A percentile compares a stretch with the other conserved stretches of the same genome.
phyloP scores from a whole-genome alignment of 2,113 vertebrate genomes.

The Trachemys scripta region DNA sequence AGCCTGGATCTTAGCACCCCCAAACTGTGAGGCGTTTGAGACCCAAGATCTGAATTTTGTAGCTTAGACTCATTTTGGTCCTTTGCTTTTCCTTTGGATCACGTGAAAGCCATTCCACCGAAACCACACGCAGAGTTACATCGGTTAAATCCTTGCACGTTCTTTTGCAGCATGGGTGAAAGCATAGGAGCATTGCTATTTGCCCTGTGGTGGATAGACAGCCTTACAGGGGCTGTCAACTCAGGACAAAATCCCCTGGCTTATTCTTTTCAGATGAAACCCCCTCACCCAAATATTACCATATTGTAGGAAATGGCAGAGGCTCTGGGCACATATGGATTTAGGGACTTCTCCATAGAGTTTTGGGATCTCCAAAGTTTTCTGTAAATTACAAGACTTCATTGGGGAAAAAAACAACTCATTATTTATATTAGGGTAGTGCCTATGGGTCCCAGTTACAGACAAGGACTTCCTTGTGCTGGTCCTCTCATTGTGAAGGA shows the following conservation, averaged over 20 bases:
- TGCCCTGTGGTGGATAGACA: accelerated
- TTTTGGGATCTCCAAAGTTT: neutral
- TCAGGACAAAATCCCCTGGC: neutral
- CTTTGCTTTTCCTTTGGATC: neutral
- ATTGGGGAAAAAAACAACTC: neutral
- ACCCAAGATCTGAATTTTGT: neutral
- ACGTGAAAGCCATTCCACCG: accelerated
- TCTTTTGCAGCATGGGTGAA: neutral
- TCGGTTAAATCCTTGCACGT: neutral
- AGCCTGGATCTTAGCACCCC: neutral
- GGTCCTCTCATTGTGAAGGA: neutral
- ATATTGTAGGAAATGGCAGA: neutral
- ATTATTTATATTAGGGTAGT: neutral
- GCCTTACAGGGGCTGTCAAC: neutral
- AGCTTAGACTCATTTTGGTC: accelerated
- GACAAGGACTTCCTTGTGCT: neutral
- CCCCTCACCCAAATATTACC: too few species aligned
- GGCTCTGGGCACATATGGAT: neutral
- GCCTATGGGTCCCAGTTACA: neutral
- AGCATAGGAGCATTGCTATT: neutral
- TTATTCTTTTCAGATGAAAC: neutral
- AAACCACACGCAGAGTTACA: neutral
- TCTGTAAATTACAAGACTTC: conserved; percentile 9
- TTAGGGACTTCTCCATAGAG: neutral
- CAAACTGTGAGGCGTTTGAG: neutral